Percentiles rank a stretch among this genome's conserved stretches.
phyloP scores from a whole-genome alignment of 1,140 invertebrate genomes.

The Eubasilissa regina region DNA sequence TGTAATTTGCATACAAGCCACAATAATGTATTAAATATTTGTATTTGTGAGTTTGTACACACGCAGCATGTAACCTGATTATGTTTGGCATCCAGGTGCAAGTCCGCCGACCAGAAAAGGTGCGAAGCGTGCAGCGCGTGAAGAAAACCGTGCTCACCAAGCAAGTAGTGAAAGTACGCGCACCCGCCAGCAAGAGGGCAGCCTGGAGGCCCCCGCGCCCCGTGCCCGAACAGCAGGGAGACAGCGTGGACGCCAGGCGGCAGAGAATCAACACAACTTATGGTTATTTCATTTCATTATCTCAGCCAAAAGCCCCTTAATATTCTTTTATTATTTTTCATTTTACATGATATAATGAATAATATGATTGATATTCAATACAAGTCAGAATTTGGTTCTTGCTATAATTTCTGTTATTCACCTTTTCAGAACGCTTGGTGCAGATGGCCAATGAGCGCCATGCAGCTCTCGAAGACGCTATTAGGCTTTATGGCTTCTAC shows the following conservation, averaged over 20 bases:
- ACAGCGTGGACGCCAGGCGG: slow-evolving; percentile 88
- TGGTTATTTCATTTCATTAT: slow-evolving; percentile 60
- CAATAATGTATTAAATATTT: too few species aligned
- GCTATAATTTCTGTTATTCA: too few species aligned
- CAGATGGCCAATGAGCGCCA: slow-evolving; percentile 86
- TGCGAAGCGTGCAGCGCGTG: slow-evolving; percentile 86
- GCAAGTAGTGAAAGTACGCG: slow-evolving; percentile 84
- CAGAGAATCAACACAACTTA: slow-evolving; percentile 87
- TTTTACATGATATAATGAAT: too few species aligned
- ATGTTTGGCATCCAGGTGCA: slow-evolving; percentile 75
- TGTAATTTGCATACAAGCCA: too few species aligned
- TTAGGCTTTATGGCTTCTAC: slow-evolving; percentile 94
- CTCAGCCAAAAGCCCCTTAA: background rate
- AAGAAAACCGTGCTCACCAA: slow-evolving; percentile 92
- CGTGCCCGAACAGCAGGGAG: slow-evolving; percentile 65
- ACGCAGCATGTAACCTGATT: too few species aligned
- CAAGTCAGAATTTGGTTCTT: too few species aligned
- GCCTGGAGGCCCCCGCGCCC: slow-evolving; percentile 40
- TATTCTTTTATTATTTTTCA: background rate
- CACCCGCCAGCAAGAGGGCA: slow-evolving; percentile 38
- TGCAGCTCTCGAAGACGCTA: slow-evolving; percentile 91
- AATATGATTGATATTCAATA: too few species aligned
- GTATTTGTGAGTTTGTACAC: too few species aligned
- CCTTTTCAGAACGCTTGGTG: slow-evolving; percentile 77
- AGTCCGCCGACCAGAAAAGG: slow-evolving; percentile 87